Conservation (phyloP, 2,888 invertebrate species). For the Callinectes sapidus region DNA sequence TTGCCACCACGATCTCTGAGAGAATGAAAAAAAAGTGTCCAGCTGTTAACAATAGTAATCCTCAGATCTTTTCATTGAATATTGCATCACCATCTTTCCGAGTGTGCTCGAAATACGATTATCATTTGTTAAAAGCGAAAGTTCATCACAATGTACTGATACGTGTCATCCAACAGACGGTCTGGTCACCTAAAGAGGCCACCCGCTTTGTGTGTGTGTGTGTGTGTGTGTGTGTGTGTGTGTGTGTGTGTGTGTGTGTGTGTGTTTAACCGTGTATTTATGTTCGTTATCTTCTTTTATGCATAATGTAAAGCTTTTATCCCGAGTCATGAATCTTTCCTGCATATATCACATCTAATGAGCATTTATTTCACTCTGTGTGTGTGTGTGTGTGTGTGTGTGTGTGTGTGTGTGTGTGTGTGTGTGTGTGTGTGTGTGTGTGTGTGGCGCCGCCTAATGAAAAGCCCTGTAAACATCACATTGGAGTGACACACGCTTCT, state of each 20-base stretch:
- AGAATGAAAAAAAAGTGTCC: constrained; percentile 3
- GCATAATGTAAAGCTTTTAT: neutral
- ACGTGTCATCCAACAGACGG: constrained; percentile 2
- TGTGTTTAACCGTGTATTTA: neutral
- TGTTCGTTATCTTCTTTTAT: neutral
- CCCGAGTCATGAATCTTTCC: neutral
- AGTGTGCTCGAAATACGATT: neutral
- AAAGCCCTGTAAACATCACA: neutral
- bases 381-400: neutral
- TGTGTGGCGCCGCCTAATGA: too few relatives aligned
- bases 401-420: too few relatives aligned
- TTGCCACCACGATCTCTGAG: neutral
- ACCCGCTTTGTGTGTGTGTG: neutral
- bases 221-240: neutral
- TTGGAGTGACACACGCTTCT: neutral
- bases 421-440: too few relatives aligned
- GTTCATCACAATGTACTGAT: neutral
- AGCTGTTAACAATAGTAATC: neutral
- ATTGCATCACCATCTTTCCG: neutral
- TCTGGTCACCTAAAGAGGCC: neutral
- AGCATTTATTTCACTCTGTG: neutral
- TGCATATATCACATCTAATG: neutral
- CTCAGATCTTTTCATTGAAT: neutral
- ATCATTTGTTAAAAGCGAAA: neutral
- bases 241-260: neutral